These are phyloP conservation scores for Thyatira batis DNA, from an alignment of 2,888 invertebrate species.

Conservation along the genomic window DNA sequence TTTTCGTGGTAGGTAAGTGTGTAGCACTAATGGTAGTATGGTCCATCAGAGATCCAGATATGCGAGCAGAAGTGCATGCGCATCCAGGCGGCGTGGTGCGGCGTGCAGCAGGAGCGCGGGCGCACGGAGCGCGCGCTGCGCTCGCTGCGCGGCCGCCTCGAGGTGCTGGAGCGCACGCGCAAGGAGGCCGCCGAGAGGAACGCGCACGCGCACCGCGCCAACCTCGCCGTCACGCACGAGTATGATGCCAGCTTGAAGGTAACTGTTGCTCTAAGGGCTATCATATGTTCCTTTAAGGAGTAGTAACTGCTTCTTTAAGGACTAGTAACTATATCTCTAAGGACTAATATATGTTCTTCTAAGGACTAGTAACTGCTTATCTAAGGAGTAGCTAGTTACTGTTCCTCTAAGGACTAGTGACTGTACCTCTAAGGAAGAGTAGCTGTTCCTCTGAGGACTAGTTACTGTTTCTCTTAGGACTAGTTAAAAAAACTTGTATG, in stretches of 20 bases:
- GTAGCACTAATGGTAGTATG: not conserved
- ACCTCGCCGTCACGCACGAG: constrained; percentile 83
- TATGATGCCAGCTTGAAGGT: constrained; percentile 79
- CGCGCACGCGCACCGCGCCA: constrained; percentile 76
- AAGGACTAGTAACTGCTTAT: too few species aligned
- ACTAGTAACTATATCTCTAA: too few species aligned
- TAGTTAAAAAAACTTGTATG: too few species aligned
- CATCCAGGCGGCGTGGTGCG: constrained; percentile 84
- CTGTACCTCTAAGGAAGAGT: too few species aligned
- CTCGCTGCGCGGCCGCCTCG: constrained; percentile 83
- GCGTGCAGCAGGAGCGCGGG: constrained; percentile 78
- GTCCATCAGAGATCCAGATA: constrained; percentile 76
- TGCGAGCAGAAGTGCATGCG: constrained; percentile 89
- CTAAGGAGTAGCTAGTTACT: too few species aligned
- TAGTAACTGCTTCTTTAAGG: too few species aligned
- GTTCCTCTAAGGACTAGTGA: too few species aligned
- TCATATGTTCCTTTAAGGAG: not conserved
- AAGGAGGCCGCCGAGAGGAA: constrained; percentile 82
- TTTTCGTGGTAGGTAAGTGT: not conserved
- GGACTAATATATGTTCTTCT: too few species aligned
- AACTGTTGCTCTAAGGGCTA: not conserved
- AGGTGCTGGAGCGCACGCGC: constrained; percentile 83
- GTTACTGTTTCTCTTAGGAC: too few species aligned
- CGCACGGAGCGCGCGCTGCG: constrained; percentile 83
- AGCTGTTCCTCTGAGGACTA: too few species aligned